Evolutionary conservation across 2,113 vertebrate species (phyloP), one percentile per base, ranked within the genome.

Genomic region (Cynocephalus volans): DNA sequence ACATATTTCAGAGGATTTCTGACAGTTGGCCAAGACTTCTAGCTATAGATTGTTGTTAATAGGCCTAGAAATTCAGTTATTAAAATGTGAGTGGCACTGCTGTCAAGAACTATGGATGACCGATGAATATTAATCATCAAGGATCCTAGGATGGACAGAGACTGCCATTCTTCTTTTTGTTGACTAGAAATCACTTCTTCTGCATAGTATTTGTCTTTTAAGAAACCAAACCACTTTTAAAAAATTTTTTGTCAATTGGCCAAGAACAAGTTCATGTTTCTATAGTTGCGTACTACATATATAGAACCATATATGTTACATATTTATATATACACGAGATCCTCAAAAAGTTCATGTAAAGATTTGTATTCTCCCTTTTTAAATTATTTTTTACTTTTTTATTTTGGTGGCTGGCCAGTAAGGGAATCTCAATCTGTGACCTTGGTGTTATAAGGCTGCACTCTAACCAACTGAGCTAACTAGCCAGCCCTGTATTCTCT

Each of bases 41-140:
- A 88, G 81, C 8, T 72, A 52, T 50, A 60, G 60, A 70, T 81
- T 48, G 9, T 52, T 83, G 70, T 84, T 75, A 91, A 75, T 31
- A 69, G 67, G 67, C 62, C 77, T 93, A 8, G 56, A 82, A 95
- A 85, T 88, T 82, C 73, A 18, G 17, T 84, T 76, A 72, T n/a
- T 80, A 36, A 79, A 69, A 31, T 54, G 45, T 70, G 45, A 88
- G 18, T n/a, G 76, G n/a, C 52, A 24, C 56, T 56, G 60, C 8
- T 84, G 8, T 88, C 41, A n/a, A 50, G 28, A 80, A 67, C 54
- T 52, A 19, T 15, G 8, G 48, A 60, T 85, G 90, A 87, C 0
- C 36, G 56, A 83, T 86, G 48, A 93, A 26, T 33, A 36, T 54
- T 91, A 52, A 83, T 76, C 26, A 31, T 15, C 48, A 58, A 54